Base-by-base conservation (phyloP, 2,113 vertebrate species). In the Tilapia sparmanii region DNA sequence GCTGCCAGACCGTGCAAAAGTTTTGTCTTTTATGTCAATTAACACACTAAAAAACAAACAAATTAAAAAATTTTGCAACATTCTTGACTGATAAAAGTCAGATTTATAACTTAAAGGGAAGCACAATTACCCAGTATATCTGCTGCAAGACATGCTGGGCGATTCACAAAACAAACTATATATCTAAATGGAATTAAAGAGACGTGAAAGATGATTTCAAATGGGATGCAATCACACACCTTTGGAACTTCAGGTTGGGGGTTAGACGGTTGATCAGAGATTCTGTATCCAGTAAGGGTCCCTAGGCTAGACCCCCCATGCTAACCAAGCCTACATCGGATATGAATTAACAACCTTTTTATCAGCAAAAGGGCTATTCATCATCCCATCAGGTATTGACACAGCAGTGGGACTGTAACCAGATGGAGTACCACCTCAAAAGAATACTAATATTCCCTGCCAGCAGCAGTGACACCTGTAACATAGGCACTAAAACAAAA, bases 381-480 rank as follows among this genome's bases (percentile, higher is more conserved):
- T 82, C 66, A 35, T 8, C 57, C 85, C 90, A 87, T 81, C 80
- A 91, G 88, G 79, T 73, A 45, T 4, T 29, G 19, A 38, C 50
- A 24, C 81, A 55, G 78, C 76, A 22, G 2, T 35, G 85, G 85
- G 87, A 93, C 86, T 19, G 38, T 11, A 63, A 88, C 71, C 87
- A 93, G 87, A 88, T 90, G 87, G 89, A 89, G 42, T 4, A 6
- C 47, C 52, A 63, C 19, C 68, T 85, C 85, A 5, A 66, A 82
- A 85, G 68, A 40, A 81, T 85, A 83, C 80, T 24, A 40, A 10
- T 4, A 61, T 71, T 63, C 63, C 87, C 85, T 10, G 84, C n/a
- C 54, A 79, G 82, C 85, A 35, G 40, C 61, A 53, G 83, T 57
- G 85, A 87, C 91, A 94, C 87, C 90, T 94, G 86, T 91, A 91